Evolutionary conservation across 92 coral and sea anemone genomes (phyloP).

Genomic region (Paragorgia papillata): DNA sequence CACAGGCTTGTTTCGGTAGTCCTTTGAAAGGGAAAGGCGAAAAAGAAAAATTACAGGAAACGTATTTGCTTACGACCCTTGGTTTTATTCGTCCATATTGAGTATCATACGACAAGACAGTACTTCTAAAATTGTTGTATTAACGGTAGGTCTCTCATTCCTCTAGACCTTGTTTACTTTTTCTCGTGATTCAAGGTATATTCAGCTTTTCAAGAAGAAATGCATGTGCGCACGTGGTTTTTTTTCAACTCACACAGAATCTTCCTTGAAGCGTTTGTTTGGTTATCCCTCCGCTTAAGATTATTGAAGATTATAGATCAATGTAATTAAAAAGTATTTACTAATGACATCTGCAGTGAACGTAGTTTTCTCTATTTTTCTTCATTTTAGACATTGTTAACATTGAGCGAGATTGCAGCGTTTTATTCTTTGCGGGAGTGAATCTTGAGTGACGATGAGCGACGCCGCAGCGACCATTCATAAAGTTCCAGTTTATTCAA

Average conservation of each 20-base stretch:
- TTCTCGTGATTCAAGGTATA: not conserved
- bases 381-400: slow-evolving; percentile 10
- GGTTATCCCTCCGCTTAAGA: slow-evolving; percentile 4
- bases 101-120: not conserved
- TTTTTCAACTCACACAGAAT: slow-evolving; percentile 1
- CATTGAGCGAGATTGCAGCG: not conserved
- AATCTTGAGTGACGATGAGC: slow-evolving; percentile 9
- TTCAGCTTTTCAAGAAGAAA: not conserved
- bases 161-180: not conserved
- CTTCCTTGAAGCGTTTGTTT: not conserved
- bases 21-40: slow-evolving; percentile 4
- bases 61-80: not conserved
- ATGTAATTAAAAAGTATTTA: slow-evolving; percentile 14
- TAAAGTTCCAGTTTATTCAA: slow-evolving; percentile 41
- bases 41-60: not conserved
- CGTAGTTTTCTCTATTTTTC: slow-evolving; percentile 3
- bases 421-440: not conserved
- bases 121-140: not conserved
- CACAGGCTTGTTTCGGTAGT: not conserved
- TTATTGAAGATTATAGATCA: slow-evolving; percentile 23
- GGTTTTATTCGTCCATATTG: not conserved
- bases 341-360: slow-evolving; percentile 27
- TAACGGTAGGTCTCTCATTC: slow-evolving; percentile 9
- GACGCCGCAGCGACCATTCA: slow-evolving; percentile 3
- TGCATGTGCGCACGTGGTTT: not conserved